Percentiles rank a stretch among this genome's conserved stretches.
phyloP scores from a whole-genome alignment of 1,140 invertebrate species.

The Eupristina koningsbergeri region DNA sequence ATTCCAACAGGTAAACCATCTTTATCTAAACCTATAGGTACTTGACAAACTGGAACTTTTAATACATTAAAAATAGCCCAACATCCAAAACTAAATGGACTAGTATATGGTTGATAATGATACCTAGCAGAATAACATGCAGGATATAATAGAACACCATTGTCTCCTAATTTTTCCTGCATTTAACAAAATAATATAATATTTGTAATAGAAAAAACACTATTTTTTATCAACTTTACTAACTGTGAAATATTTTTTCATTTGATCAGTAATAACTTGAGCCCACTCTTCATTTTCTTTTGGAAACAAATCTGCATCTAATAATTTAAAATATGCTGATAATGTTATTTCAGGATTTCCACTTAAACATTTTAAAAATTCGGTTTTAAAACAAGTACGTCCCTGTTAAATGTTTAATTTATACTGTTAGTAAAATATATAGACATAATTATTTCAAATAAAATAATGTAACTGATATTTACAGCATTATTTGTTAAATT shows the following conservation, averaged over 20 bases:
- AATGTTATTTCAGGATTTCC: constrained; percentile 77
- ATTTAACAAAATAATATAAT: constrained; percentile 14
- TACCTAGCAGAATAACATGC: constrained; percentile 87
- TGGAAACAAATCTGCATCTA: constrained; percentile 78
- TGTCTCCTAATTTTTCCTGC: constrained; percentile 80
- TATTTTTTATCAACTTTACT: constrained; percentile 55
- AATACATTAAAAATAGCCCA: constrained; percentile 92
- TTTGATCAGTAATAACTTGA: constrained; percentile 74
- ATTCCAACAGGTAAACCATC: constrained; percentile 68
- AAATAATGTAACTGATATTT: constrained; percentile 43
- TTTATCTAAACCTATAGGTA: constrained; percentile 70
- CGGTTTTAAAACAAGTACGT: constrained; percentile 61
- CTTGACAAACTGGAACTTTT: constrained; percentile 87
- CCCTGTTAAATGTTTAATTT: constrained; percentile 58
- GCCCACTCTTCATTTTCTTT: constrained; percentile 78
- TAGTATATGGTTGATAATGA: constrained; percentile 85
- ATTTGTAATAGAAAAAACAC: not conserved
- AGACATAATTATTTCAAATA: constrained; percentile 2
- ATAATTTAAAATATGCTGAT: constrained; percentile 79
- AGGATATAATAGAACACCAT: constrained; percentile 91
- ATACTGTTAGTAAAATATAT: constrained; percentile 22
- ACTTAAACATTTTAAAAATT: constrained; percentile 65
- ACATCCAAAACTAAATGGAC: constrained; percentile 91
- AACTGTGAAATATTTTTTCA: constrained; percentile 77
- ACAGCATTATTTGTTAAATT: constrained; percentile 78